Conservation (phyloP, 2,888 invertebrate genomes). For the Alloplasta piceator region DNA sequence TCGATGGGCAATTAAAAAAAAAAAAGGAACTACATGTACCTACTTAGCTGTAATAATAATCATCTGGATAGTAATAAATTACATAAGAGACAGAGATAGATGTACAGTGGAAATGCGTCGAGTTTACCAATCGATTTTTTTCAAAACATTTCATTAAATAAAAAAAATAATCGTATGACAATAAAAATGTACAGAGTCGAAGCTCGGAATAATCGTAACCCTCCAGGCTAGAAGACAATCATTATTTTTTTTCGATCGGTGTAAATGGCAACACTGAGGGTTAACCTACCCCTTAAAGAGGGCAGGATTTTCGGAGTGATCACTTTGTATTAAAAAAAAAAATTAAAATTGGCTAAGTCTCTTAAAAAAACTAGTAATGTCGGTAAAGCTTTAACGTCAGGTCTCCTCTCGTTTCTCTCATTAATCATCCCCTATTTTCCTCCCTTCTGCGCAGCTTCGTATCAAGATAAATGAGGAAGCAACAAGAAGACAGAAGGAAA, state of each 20-base stretch:
- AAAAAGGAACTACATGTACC: constrained; percentile 16
- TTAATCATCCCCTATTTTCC: background rate
- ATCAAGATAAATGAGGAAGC: constrained; percentile 2
- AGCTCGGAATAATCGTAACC: too few species aligned
- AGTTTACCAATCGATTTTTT: background rate
- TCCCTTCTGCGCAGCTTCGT: constrained; percentile 2
- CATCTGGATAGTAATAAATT: constrained; percentile 60
- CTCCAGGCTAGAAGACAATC: too few species aligned
- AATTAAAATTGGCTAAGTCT: constrained; percentile 50
- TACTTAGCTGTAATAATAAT: constrained; percentile 59
- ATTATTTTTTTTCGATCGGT: too few species aligned
- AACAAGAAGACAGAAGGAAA: background rate
- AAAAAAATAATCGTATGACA: too few species aligned
- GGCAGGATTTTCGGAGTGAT: constrained; percentile 27
- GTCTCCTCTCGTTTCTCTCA: constrained; percentile 3
- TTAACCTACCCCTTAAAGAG: background rate
- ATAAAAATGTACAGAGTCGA: too few species aligned
- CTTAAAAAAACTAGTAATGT: constrained; percentile 58
- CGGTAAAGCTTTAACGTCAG: constrained; percentile 54
- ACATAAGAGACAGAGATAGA: constrained; percentile 15
- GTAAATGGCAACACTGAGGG: too few species aligned
- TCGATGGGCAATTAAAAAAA: background rate
- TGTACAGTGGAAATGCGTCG: too few species aligned
- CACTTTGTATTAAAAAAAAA: constrained; percentile 2
- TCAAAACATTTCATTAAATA: background rate